Evolutionary conservation across 2,888 invertebrate species (phyloP).

Genomic region (Trichogramma dendrolimi): DNA sequence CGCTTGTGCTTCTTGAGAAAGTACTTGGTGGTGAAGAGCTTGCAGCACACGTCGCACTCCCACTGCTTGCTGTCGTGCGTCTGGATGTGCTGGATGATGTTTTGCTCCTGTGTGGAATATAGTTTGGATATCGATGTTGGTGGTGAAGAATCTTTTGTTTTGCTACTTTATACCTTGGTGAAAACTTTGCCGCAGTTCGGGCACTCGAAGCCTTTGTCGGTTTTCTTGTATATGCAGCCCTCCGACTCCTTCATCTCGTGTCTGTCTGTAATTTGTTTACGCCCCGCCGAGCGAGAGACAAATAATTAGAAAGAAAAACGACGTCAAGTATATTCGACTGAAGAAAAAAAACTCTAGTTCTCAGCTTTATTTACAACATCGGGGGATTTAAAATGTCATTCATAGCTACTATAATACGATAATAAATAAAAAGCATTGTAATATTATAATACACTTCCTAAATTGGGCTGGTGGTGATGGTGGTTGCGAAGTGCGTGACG

Average conservation of each 20-base stretch:
- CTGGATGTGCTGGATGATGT: conserved; percentile 53
- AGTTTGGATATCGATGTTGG: background rate
- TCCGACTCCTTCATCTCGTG: no score
- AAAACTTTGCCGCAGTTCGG: conserved; percentile 51
- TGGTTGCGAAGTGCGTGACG: no score
- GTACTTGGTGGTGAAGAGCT: conserved; percentile 84
- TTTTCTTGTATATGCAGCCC: no score
- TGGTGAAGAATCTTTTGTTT: background rate
- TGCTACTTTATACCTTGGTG: conserved; percentile 43
- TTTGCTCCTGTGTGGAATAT: conserved; percentile 47
- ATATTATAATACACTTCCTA: no score
- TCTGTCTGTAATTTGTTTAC: no score
- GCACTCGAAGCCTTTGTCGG: conserved; percentile 45
- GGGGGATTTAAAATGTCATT: no score
- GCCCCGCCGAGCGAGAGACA: no score
- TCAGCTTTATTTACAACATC: no score
- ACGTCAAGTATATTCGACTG: background rate
- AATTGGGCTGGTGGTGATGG: no score
- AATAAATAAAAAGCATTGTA: no score
- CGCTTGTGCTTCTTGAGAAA: conserved; percentile 85
- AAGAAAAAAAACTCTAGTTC: background rate
- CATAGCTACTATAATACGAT: no score
- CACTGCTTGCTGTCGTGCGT: conserved; percentile 71
- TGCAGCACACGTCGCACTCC: conserved; percentile 80
- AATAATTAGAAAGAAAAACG: background rate